Evolutionary conservation across 2,888 invertebrate genomes (phyloP).

Genomic region (Aporophyla lueneburgensis): DNA sequence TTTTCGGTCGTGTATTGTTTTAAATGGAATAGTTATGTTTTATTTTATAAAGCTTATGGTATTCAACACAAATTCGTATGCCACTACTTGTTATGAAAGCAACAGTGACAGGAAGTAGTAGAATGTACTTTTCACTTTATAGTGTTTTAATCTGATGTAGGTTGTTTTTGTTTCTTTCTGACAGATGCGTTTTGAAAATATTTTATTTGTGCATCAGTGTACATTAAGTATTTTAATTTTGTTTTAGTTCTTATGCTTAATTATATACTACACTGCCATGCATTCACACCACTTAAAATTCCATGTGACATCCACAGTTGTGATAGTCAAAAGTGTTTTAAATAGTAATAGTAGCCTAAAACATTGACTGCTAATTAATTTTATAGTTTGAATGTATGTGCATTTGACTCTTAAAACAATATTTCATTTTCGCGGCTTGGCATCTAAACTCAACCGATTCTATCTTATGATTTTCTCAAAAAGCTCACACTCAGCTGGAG

Average conservation of each 20-base stretch:
- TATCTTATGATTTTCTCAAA: constrained; percentile 18
- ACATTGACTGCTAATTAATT: not conserved
- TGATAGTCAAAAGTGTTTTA: not conserved
- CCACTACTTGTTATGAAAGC: no score
- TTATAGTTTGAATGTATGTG: not conserved
- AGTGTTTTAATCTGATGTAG: no score
- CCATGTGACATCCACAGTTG: not conserved
- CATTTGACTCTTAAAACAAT: not conserved
- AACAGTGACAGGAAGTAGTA: no score
- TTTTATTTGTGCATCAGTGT: not conserved
- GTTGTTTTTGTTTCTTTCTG: no score
- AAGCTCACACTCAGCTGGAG: constrained; percentile 29
- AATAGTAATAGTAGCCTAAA: not conserved
- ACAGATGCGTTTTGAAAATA: not conserved
- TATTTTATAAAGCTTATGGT: no score
- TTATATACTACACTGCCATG: not conserved
- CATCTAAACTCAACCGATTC: not conserved
- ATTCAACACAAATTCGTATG: no score
- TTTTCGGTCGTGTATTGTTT: no score
- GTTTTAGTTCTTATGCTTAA: not conserved
- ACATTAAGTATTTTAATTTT: not conserved
- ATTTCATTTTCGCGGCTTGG: not conserved
- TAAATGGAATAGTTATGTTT: no score
- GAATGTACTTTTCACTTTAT: no score
- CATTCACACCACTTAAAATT: not conserved